Conservation (phyloP, 2,797 vertebrate genomes). For the Schizopygopsis pylzovi region DNA sequence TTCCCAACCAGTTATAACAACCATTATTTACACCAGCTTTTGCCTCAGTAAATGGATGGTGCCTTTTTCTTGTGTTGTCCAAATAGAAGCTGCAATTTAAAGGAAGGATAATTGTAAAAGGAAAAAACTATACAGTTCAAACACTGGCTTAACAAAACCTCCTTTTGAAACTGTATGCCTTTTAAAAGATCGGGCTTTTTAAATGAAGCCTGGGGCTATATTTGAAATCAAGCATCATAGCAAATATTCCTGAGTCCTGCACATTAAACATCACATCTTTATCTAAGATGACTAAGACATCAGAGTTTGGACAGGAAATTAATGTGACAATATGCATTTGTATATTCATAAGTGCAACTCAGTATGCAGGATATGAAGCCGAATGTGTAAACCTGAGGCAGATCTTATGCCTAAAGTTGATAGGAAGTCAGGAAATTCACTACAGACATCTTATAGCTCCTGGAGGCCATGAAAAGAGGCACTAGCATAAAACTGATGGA, state of each 20-base stretch:
- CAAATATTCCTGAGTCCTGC: not conserved
- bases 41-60: slow-evolving; percentile 24
- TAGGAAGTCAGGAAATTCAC: slow-evolving; percentile 40
- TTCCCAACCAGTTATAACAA: slow-evolving; percentile 22
- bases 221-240: slow-evolving; percentile 32
- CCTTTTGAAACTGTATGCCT: not conserved
- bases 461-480: slow-evolving; percentile 53
- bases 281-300: slow-evolving; percentile 64
- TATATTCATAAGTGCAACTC: slow-evolving; percentile 70
- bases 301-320: slow-evolving; percentile 62
- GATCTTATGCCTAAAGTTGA: slow-evolving; percentile 65
- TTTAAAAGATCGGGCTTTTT: slow-evolving; percentile 17
- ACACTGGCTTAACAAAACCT: not conserved
- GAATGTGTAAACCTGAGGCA: slow-evolving; percentile 67
- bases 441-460: slow-evolving; percentile 51
- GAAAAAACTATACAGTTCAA: slow-evolving; percentile 9
- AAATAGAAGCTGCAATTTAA: slow-evolving; percentile 49
- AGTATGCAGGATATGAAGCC: slow-evolving; percentile 68
- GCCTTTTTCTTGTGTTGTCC: slow-evolving; percentile 28
- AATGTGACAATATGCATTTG: slow-evolving; percentile 55
- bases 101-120: slow-evolving; percentile 31
- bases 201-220: not conserved
- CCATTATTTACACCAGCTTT: slow-evolving; percentile 14
- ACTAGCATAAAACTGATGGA: slow-evolving; percentile 34
- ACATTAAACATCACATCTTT: slow-evolving; percentile 35